Base-by-base conservation (phyloP, 2,113 vertebrate genomes). In the Thomomys bottae region DNA sequence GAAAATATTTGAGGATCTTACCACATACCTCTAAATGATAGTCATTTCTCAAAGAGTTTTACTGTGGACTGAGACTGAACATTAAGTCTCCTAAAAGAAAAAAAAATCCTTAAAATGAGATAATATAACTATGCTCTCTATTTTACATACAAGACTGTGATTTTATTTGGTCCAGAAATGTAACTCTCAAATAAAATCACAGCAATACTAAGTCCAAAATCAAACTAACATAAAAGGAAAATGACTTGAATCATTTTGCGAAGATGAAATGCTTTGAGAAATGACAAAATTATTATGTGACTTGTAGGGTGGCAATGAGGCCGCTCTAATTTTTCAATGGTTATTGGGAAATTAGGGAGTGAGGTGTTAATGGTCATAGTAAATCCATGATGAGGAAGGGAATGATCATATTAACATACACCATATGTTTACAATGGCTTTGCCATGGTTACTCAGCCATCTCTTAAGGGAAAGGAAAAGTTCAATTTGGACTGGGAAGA, bases 291-390 rank as follows among this genome's bases (percentile, higher is more conserved):
- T 89, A 89, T 88, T 68, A 90, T 75, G 67, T n/a, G 28, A 93
- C 45, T 78, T 67, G 63, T 34, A 79, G 84, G 92, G 77, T 87
- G 36, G 93, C 90, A 90, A 90, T 84, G 87, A 93, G 93, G 91
- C 94, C 40, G 93, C 83, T 94, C 95, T 94, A 95, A 95, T 96
- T 95, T 95, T 95, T 96, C 96, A 96, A 75, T 92, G 92, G 91
- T 95, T 95, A 96, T 93, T 92, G 94, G 95, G 90, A 96, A 96
- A 95, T 95, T 92, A 95, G 89, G 89, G 83, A 92, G 94, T 95
- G 93, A 94, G 94, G 92, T 93, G 94, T 95, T 96, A 95, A 96
- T 90, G 94, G 94, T 95, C 96, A 96, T 18, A 88, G 94, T 95
- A 95, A 94, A 95, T 92, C 90, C 87, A 87, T 96, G 96, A 96